Base-by-base conservation (phyloP, 2,888 invertebrate genomes). In the Isoperla grammatica region DNA sequence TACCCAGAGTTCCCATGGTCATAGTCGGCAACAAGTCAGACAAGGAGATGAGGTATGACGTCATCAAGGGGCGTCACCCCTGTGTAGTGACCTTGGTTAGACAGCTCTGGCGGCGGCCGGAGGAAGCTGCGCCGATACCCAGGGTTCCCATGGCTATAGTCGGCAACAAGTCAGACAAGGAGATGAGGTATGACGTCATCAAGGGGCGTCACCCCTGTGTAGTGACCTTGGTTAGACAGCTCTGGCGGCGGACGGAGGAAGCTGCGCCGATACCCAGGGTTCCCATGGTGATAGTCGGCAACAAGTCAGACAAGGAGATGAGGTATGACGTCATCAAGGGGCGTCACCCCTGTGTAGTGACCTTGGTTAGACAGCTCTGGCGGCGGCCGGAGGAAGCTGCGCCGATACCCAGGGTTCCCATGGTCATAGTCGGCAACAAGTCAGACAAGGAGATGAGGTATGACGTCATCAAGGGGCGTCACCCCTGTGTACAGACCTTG, bases 11-110 rank as follows among this genome's bases (percentile, higher is more conserved):
- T 49, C 91, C 91, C 42, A 91, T 93, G 86, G 86, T 92, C 55
- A 82, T 93, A 62, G 91, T 90, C 1, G 92, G 90, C 56, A 93
- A 92, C 73, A 93, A 93, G 78, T 86, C 87, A 73, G 92, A 93
- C 76, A 83, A 81, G 69, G 90, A 91, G 50, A 80, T 86, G 69
- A 86, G 84, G 89, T 89, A 72, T 61, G 42, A 9, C 15, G n/a
- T n/a, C n/a, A n/a, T n/a, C n/a, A n/a, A n/a, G n/a, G n/a, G n/a
- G n/a, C n/a, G n/a, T n/a, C n/a, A n/a, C n/a, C n/a, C n/a, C n/a
- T n/a, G n/a, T n/a, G n/a, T n/a, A n/a, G n/a, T n/a, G n/a, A n/a
- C n/a, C n/a, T n/a, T n/a, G n/a, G n/a, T n/a, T n/a, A n/a, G n/a
- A 81, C 50, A 76, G 64, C 42, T 60, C 64, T 1, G 66, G 66